A percentile compares a stretch with the other conserved stretches of the same genome.
Evolutionary conservation across 92 coral and sea anemone genomes (phyloP).

Genomic region (Muricea muricata): DNA sequence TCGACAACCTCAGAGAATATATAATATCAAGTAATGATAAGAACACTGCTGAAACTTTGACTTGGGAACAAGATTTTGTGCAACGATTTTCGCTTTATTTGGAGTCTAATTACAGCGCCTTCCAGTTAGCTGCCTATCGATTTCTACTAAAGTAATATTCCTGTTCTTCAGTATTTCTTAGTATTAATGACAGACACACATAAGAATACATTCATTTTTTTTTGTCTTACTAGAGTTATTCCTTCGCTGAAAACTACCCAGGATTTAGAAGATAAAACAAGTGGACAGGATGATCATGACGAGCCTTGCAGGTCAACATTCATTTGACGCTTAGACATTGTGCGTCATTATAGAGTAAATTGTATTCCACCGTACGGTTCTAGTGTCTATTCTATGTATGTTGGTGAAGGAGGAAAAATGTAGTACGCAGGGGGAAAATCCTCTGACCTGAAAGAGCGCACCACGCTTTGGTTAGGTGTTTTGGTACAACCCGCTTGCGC

Average conservation of each 20-base stretch:
- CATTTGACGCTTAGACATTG: too few relatives aligned
- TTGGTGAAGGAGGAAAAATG: too few relatives aligned
- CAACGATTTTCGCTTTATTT: conserved; percentile 66
- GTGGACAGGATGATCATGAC: conserved; percentile 30
- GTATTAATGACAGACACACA: too few relatives aligned
- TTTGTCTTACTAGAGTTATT: conserved; percentile 51
- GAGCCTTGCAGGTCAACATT: conserved; percentile 54
- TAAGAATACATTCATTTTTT: background rate
- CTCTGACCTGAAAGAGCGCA: too few relatives aligned
- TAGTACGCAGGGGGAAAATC: too few relatives aligned
- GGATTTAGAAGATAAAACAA: background rate
- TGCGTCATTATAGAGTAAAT: too few relatives aligned
- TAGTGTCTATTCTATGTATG: too few relatives aligned
- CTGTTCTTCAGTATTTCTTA: too few relatives aligned
- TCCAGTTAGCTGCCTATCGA: conserved; percentile 78
- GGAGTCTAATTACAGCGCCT: conserved; percentile 62
- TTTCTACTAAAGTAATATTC: conserved; percentile 76
- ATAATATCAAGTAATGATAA: conserved; percentile 22
- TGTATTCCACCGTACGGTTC: too few relatives aligned
- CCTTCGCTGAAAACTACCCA: conserved; percentile 42
- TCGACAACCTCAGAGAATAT: conserved; percentile 16
- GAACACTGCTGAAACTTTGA: conserved; percentile 48
- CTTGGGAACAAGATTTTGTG: conserved; percentile 75
- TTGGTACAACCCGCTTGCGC: too few relatives aligned
- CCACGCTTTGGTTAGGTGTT: too few relatives aligned